These are phyloP conservation scores for Echinops telfairi DNA, from an alignment of 2,113 vertebrate species.

Conservation along the genomic window DNA sequence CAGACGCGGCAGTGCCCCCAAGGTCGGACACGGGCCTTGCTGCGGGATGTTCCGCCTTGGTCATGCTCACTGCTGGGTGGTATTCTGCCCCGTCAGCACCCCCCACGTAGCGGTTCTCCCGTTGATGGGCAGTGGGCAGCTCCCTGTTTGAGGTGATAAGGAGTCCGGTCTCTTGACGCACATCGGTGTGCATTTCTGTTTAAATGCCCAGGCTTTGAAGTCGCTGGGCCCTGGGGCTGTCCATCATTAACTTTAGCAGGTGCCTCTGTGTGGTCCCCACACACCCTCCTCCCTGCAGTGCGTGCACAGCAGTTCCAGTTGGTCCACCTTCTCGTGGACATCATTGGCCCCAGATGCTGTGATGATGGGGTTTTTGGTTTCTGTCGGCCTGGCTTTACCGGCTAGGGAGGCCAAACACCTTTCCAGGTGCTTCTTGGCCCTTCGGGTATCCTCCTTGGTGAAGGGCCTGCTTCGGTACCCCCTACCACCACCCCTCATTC, in stretches of 20 bases:
- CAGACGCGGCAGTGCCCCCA: neutral
- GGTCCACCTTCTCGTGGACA: neutral
- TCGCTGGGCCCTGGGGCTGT: constrained; percentile 48
- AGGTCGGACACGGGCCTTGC: neutral
- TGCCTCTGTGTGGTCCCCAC: neutral
- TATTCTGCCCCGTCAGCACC: neutral
- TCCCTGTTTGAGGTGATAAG: neutral
- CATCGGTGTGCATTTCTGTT: neutral
- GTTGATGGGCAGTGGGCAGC: neutral
- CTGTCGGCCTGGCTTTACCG: constrained; percentile 56
- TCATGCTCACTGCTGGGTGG: neutral
- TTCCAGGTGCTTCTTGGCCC: neutral
- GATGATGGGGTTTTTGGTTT: constrained; percentile 26
- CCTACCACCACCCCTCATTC: neutral
- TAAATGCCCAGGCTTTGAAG: constrained; percentile 33
- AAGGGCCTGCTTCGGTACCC: neutral
- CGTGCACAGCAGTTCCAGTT: neutral
- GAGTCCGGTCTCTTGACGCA: neutral
- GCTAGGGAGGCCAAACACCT: constrained; percentile 30
- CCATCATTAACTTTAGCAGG: constrained; percentile 59
- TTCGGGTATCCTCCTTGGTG: neutral
- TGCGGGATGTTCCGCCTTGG: neutral
- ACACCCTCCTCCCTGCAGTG: neutral
- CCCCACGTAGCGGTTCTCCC: neutral
- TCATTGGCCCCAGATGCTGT: neutral